Evolutionary conservation across 1,140 invertebrate genomes (phyloP).

Genomic region (Trinorchestia longiramus): DNA sequence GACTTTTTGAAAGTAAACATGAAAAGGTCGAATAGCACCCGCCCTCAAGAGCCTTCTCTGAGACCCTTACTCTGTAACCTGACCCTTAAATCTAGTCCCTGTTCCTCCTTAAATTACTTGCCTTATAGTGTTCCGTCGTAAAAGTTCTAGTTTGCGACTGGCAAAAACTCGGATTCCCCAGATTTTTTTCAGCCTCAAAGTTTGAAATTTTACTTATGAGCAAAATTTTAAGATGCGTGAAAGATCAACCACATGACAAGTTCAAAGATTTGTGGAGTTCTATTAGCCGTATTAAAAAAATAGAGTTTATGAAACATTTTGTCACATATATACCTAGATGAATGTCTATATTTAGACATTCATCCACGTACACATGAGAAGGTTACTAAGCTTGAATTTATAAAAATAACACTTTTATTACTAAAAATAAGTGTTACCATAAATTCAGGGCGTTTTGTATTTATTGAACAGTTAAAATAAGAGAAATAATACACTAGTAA

Average conservation of each 20-base stretch:
- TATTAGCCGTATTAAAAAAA: neutral
- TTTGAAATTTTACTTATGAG: neutral
- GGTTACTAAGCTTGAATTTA: neutral
- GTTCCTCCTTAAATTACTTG: constrained; percentile 43
- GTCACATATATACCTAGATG: too few relatives aligned
- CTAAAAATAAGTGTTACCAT: too few relatives aligned
- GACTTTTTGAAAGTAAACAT: neutral
- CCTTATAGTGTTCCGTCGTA: neutral
- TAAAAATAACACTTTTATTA: too few relatives aligned
- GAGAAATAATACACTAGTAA: neutral
- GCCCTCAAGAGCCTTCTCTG: constrained; percentile 6
- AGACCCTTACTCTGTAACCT: constrained; percentile 29
- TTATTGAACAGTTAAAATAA: neutral
- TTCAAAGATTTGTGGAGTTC: neutral
- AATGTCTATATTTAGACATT: too few relatives aligned
- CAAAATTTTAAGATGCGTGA: neutral
- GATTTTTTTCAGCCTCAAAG: neutral
- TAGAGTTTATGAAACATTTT: neutral
- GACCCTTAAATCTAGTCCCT: constrained; percentile 34
- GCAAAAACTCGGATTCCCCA: neutral
- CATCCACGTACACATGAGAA: too few relatives aligned
- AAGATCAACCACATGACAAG: neutral
- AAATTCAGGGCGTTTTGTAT: neutral
- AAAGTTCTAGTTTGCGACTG: neutral
- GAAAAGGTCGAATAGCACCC: neutral